Evolutionary conservation across 35 echinoderm and acorn worm species (phyloP), one percentile per base, ranked within the genome.

Genomic region (Amphiura filiformis): DNA sequence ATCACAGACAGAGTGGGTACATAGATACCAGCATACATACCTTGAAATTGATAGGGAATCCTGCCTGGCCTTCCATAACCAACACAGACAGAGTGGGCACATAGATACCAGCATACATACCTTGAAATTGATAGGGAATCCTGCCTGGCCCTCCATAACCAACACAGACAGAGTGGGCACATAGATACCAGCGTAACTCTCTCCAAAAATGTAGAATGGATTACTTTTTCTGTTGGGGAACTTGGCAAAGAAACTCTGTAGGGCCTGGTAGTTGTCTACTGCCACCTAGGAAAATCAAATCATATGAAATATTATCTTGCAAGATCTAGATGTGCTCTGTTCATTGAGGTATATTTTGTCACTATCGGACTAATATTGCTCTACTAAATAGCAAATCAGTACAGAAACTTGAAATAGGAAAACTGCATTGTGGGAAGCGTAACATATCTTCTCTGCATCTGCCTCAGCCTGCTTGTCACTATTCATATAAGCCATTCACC

Each of bases 141-240:
- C n/a, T n/a, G n/a, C n/a, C n/a, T n/a, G n/a, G n/a, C n/a, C n/a
- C n/a, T n/a, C n/a, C n/a, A n/a, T n/a, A n/a, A n/a, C n/a, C n/a
- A n/a, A n/a, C 17, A 89, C 57, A 18, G 88, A 76, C 26, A 97
- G 80, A 0, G 89, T 93, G 37, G 95, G 95, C 42, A 94, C 87
- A 61, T 97, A 97, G 1, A 93, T 52, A 1, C 95, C 95, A 39
- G 78, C 88, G 79, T 97, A 97, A 76, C 95, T 97, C 56, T 97
- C 95, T 17, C 95, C 95, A 76, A 91, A 90, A 20, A 97, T 82
- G 80, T 65, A 97, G 76, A 97, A 93, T 13, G 79, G 57, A 78
- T 97, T 97, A 13, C 34, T 76, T 30, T 56, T 37, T 47, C 86
- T 89, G 39, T 97, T 80, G 0, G 95, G 95, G 40, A 87, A 97